A percentile compares a stretch with the other conserved stretches of the same genome.
phyloP scores from a whole-genome alignment of 53 echinoderm and acorn worm species.

The Zoroaster sp. region DNA sequence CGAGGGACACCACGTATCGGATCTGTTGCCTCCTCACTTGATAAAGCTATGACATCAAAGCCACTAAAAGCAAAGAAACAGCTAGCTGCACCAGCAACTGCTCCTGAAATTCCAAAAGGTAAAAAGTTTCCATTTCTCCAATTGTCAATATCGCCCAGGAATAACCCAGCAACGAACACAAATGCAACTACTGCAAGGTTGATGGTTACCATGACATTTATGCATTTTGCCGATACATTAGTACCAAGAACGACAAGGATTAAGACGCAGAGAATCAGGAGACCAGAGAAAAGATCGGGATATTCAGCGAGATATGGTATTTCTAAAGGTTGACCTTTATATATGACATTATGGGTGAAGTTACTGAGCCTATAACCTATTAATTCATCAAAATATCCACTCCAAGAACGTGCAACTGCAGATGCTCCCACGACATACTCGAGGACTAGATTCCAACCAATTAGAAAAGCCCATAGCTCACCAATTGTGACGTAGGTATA shows the following conservation, averaged over 20 bases:
- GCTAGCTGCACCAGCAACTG: conserved; percentile 66
- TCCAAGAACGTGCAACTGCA: conserved; percentile 59
- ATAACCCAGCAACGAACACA: conserved; percentile 40
- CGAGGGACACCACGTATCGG: conserved; percentile 64
- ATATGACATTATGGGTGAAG: conserved; percentile 62
- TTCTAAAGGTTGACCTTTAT: conserved; percentile 49
- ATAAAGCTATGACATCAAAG: conserved; percentile 76
- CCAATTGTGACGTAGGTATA: conserved; percentile 73
- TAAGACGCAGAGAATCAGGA: conserved; percentile 56
- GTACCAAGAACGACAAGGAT: conserved; percentile 66
- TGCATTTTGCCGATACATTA: conserved; percentile 41
- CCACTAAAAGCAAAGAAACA: conserved; percentile 78
- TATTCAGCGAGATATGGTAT: conserved; percentile 49
- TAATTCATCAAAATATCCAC: conserved; percentile 74
- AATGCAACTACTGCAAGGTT: conserved; percentile 53
- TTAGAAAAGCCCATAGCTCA: conserved; percentile 79
- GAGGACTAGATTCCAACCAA: conserved; percentile 80
- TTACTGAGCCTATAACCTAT: conserved; percentile 47
- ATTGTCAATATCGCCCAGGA: conserved; percentile 50
- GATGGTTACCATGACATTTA: conserved; percentile 38
- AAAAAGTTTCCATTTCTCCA: conserved; percentile 66
- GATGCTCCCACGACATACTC: conserved; percentile 70
- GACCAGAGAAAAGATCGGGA: conserved; percentile 62
- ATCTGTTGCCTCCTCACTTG: conserved; percentile 70
- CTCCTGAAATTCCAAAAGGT: conserved; percentile 63